phyloP scores from a whole-genome alignment of 2,888 invertebrate genomes.

The Apodemia zela region DNA sequence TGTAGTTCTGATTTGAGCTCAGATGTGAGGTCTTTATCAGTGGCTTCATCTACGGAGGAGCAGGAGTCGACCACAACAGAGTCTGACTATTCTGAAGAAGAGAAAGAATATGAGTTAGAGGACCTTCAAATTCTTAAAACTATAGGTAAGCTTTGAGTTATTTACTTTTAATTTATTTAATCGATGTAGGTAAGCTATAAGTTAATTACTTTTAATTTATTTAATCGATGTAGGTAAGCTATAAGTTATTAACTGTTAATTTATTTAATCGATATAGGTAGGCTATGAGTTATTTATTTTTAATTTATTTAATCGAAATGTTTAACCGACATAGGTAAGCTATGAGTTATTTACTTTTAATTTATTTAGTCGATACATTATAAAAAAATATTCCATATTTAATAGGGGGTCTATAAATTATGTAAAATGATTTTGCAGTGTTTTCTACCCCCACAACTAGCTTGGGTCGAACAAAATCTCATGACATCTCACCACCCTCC shows the following conservation, averaged over 20 bases:
- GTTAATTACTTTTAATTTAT: background rate
- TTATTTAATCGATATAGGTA: conserved; percentile 80
- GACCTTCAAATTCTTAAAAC: conserved; percentile 93
- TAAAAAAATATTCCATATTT: no score
- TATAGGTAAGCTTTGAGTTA: conserved; percentile 84
- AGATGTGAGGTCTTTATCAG: conserved; percentile 70
- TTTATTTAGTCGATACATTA: no score
- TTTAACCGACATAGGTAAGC: conserved; percentile 93
- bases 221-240: conserved; percentile 84
- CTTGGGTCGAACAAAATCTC: no score
- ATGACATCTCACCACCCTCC: no score
- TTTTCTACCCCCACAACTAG: no score
- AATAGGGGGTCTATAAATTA: no score
- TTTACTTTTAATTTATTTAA: background rate
- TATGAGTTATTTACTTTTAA: background rate
- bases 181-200: conserved; percentile 85
- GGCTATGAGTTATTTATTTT: conserved; percentile 54
- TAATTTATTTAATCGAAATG: background rate
- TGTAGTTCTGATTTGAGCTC: conserved; percentile 75
- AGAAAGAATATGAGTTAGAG: conserved; percentile 85
- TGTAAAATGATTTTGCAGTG: no score
- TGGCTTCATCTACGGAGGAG: conserved; percentile 78
- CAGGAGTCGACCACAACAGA: conserved; percentile 78
- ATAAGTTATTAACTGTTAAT: background rate
- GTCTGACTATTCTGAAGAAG: conserved; percentile 79